Evolutionary conservation across 2,797 vertebrate genomes (phyloP).

Genomic region (Thaleichthys pacificus): DNA sequence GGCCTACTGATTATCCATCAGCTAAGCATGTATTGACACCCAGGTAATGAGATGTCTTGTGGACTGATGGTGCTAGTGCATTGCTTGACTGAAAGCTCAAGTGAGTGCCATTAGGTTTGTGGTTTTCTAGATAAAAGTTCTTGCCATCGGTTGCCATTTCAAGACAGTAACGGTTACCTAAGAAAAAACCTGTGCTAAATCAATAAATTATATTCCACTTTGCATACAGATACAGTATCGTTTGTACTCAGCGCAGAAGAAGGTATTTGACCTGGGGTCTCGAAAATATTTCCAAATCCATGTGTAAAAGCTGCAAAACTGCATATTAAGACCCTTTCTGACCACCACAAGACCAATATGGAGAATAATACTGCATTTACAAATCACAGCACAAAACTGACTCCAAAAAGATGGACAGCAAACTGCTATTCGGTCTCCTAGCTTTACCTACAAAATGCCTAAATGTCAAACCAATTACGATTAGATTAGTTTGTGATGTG

Average conservation of each 20-base stretch:
- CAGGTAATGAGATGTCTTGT: constrained; percentile 69
- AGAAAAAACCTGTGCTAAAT: neutral
- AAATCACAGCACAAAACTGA: neutral
- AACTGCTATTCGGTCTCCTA: too few relatives aligned
- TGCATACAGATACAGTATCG: neutral
- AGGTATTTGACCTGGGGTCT: neutral
- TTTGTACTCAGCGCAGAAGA: too few relatives aligned
- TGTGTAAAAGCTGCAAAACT: neutral
- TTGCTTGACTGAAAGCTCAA: constrained; percentile 50
- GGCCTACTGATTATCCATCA: constrained; percentile 60
- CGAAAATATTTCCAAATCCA: neutral
- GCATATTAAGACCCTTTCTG: neutral
- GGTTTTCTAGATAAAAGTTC: constrained; percentile 9
- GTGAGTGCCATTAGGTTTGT: constrained; percentile 44
- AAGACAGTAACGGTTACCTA: constrained; percentile 6
- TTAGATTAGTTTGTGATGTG: neutral
- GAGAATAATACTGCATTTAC: neutral
- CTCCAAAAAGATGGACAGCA: neutral
- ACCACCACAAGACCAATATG: neutral
- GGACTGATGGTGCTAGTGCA: constrained; percentile 64
- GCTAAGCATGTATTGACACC: constrained; percentile 65
- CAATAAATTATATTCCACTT: neutral
- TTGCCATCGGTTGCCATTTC: constrained; percentile 23
- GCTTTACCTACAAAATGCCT: too few relatives aligned
- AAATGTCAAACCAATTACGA: too few relatives aligned